Evolutionary conservation across 2,888 invertebrate genomes (phyloP), one percentile per base, ranked within the genome.

Genomic region (Aphidius colemani): DNA sequence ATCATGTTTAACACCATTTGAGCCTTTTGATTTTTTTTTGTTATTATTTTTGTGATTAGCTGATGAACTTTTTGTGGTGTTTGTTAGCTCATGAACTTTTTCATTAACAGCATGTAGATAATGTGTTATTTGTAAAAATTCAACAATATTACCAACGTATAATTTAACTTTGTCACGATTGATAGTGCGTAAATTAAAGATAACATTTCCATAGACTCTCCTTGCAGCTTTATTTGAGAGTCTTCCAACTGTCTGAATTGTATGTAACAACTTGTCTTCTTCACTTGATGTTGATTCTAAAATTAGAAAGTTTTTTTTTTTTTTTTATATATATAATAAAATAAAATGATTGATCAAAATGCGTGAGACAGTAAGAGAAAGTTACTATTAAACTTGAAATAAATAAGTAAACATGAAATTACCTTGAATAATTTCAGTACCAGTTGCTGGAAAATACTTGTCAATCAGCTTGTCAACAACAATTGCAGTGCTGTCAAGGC

Each of bases 391-490:
- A 41, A 44, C 30, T 18, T 41, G 13, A 18, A 18, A 45, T 8
- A 11, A 11, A 3, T 44, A 49, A 7, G 46, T 30, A 13, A 10
- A 18, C 1, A 18, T 18, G 13, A 18, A 18, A 51, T 59, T 13
- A 71, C 87, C 85, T 66, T 78, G 77, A n/a, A 84, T 82, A 53
- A 85, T 83, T 69, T 88, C 88, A 44, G 84, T 84, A 6, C 82
- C 77, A 78, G 83, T 72, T 80, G 86, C 83, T 30, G 89, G 93
- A 70, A 93, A 86, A 79, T 91, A 92, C 75, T 88, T 89, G 81
- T 93, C 91, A 8, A 93, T 82, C 68, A 91, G 84, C 65, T 88
- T 87, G 83, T 93, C 91, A 18, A 92, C 90, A 65, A 89, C 82
- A 2, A 85, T 84, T 13, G 90, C 88, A 53, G 91, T 89, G 4